These are phyloP conservation scores for Blastobasis adustella DNA, from an alignment of 2,888 invertebrate species.

Conservation along the genomic window DNA sequence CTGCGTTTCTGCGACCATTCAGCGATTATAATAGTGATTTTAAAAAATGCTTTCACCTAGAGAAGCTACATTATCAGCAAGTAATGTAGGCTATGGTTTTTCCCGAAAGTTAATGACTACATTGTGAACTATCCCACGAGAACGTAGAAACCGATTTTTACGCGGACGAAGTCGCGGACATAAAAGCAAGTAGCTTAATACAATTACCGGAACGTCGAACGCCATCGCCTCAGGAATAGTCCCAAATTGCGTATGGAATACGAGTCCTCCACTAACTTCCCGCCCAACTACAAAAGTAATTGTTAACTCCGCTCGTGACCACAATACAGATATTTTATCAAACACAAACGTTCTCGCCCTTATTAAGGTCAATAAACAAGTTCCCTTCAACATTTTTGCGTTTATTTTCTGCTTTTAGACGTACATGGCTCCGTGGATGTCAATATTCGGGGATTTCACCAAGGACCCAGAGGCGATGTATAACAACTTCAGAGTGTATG, in stretches of 20 bases:
- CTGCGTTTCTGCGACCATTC: too few relatives aligned
- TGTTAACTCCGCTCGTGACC: constrained; percentile 21
- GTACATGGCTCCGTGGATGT: constrained; percentile 92
- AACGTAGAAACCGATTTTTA: too few relatives aligned
- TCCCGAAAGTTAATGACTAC: too few relatives aligned
- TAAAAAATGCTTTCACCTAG: too few relatives aligned
- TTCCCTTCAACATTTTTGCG: background rate
- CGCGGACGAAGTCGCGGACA: too few relatives aligned
- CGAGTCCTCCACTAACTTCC: constrained; percentile 17
- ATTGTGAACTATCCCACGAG: too few relatives aligned
- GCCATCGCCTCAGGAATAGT: constrained; percentile 6
- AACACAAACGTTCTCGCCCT: constrained; percentile 9
- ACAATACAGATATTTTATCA: constrained; percentile 17
- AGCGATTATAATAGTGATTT: too few relatives aligned
- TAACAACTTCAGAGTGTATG: constrained; percentile 98
- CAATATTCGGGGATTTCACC: constrained; percentile 93
- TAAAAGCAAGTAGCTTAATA: constrained; percentile 14
- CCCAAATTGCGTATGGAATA: constrained; percentile 19
- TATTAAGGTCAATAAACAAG: constrained; percentile 12
- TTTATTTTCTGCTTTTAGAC: constrained; percentile 71
- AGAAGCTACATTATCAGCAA: too few relatives aligned
- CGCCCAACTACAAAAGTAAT: constrained; percentile 21
- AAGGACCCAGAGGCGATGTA: constrained; percentile 92
- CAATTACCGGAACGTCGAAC: constrained; percentile 21
- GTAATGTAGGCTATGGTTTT: too few relatives aligned